These are phyloP conservation scores for Neotoxoptera formosana DNA, from an alignment of 1,140 invertebrate species.

Conservation along the genomic window DNA sequence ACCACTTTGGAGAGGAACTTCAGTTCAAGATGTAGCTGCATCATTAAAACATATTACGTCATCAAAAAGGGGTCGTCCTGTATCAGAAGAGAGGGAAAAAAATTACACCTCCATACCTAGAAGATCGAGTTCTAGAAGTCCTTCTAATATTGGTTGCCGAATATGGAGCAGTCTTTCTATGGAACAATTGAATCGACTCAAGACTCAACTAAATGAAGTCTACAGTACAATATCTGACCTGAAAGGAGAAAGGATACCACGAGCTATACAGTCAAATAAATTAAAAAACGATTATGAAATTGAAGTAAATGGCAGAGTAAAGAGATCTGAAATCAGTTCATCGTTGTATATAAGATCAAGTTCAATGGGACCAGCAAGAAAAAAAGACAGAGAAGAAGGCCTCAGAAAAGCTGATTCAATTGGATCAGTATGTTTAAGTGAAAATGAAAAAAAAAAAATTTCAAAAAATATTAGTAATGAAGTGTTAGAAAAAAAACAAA, in stretches of 20 bases:
- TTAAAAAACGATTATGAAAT: conserved; percentile 68
- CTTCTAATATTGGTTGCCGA: conserved; percentile 70
- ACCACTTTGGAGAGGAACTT: conserved; percentile 82
- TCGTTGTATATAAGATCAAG: conserved; percentile 73
- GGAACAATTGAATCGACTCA: conserved; percentile 83
- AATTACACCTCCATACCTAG: conserved; percentile 48
- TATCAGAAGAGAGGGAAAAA: conserved; percentile 57
- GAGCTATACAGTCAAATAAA: conserved; percentile 60
- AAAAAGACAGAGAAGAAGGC: conserved; percentile 62
- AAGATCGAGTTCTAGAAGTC: conserved; percentile 60
- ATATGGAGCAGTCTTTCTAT: conserved; percentile 84
- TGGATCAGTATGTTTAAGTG: conserved; percentile 67
- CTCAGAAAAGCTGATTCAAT: conserved; percentile 69
- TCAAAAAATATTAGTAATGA: conserved; percentile 77
- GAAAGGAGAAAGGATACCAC: conserved; percentile 64
- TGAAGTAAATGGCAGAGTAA: conserved; percentile 59
- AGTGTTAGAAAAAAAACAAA: conserved; percentile 69
- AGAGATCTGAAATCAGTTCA: conserved; percentile 42
- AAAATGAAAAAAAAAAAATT: conserved; percentile 76
- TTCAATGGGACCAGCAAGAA: conserved; percentile 67
- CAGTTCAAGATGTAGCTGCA: conserved; percentile 78
- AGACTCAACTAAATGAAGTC: conserved; percentile 82
- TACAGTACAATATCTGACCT: conserved; percentile 69
- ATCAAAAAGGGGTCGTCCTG: conserved; percentile 61
- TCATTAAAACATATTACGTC: conserved; percentile 65